phyloP scores from a whole-genome alignment of 2,113 vertebrate species.

The Tragelaphus scriptus region DNA sequence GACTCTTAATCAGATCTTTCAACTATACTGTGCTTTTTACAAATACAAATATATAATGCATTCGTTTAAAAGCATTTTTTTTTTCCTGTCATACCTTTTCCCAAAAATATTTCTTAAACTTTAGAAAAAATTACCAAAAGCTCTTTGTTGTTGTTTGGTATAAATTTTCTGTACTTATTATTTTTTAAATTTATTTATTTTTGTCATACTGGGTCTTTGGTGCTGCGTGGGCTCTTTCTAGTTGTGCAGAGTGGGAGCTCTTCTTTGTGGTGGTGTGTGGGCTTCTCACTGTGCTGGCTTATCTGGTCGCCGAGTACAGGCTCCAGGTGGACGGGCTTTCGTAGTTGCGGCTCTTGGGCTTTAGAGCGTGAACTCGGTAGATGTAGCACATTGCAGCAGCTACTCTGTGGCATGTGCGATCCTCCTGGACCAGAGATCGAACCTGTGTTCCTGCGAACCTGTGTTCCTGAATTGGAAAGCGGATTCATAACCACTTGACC shows the following conservation, averaged over 20 bases:
- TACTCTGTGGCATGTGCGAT: background rate
- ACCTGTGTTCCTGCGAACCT: background rate
- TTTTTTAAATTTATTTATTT: background rate
- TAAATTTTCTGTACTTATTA: background rate
- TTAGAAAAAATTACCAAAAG: background rate
- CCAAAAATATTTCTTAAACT: background rate
- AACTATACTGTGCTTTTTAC: background rate
- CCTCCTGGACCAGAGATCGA: background rate
- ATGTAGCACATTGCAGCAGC: background rate
- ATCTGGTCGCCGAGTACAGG: background rate
- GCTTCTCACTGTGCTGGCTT: background rate
- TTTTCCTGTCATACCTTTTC: background rate
- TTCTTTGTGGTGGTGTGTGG: background rate
- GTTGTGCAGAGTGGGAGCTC: background rate
- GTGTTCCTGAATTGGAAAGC: background rate
- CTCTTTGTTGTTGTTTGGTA: background rate
- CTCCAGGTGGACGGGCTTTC: background rate
- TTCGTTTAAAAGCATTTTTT: background rate
- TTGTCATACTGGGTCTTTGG: background rate
- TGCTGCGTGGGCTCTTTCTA: background rate
- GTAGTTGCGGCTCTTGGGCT: background rate
- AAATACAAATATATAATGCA: background rate
- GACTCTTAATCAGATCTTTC: constrained; percentile 5
- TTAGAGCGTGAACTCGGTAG: background rate
- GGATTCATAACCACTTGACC: background rate